These are phyloP conservation scores for Arctopsyche grandis DNA, from an alignment of 1,140 invertebrate genomes.

Conservation along the genomic window DNA sequence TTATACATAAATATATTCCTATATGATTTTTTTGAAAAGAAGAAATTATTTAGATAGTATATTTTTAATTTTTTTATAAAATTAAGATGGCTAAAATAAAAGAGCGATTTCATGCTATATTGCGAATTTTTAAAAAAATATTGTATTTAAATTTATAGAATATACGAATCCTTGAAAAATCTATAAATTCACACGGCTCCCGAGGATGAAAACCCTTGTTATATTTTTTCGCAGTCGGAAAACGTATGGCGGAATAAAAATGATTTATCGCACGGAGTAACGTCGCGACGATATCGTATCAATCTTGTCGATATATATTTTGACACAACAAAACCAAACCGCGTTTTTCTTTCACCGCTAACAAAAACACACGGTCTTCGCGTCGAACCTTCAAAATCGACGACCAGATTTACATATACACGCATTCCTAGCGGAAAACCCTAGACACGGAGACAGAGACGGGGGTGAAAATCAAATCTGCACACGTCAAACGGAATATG, in stretches of 20 bases:
- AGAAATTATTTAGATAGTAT: too few relatives aligned
- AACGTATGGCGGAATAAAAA: conserved; percentile 1
- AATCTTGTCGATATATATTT: conserved; percentile 22
- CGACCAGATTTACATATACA: not conserved
- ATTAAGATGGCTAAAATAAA: too few relatives aligned
- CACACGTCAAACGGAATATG: conserved; percentile 45
- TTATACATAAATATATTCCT: too few relatives aligned
- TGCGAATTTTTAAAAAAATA: too few relatives aligned
- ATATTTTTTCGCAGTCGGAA: conserved; percentile 17
- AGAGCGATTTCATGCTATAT: too few relatives aligned
- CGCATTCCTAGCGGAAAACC: not conserved
- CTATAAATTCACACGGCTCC: conserved; percentile 9
- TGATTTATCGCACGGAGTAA: conserved; percentile 9
- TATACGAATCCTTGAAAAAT: not conserved
- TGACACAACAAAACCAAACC: not conserved
- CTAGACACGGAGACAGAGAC: not conserved
- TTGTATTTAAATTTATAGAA: too few relatives aligned
- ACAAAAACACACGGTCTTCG: too few relatives aligned
- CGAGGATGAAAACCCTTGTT: not conserved
- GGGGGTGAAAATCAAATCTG: conserved; percentile 33
- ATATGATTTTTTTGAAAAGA: too few relatives aligned
- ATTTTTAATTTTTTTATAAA: too few relatives aligned
- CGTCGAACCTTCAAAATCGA: too few relatives aligned
- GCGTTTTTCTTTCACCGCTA: too few relatives aligned
- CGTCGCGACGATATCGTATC: conserved; percentile 28